phyloP scores from a whole-genome alignment of 2,113 vertebrate genomes.

The Poeciliopsis occidentalis region DNA sequence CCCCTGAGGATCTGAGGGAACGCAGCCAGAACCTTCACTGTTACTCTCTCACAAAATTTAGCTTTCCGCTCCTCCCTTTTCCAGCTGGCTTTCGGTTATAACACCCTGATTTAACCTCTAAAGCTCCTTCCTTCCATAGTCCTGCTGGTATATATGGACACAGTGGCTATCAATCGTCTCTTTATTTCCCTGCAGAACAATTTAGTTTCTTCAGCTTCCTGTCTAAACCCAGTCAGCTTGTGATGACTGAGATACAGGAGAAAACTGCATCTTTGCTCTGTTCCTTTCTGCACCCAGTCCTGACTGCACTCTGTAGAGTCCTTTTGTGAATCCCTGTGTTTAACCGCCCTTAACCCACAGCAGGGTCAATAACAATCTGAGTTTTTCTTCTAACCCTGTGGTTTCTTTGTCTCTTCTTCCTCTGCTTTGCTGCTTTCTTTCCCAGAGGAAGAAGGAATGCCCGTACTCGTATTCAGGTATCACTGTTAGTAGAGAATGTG shows the following conservation, averaged over 20 bases:
- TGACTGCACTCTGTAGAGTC: slow-evolving; percentile 37
- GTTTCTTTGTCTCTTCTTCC: slow-evolving; percentile 85
- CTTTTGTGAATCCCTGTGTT: slow-evolving; percentile 36
- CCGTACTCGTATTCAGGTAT: slow-evolving; percentile 97
- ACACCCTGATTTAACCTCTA: slow-evolving; percentile 69
- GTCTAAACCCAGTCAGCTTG: slow-evolving; percentile 20
- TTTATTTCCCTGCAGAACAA: slow-evolving; percentile 43
- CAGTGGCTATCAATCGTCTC: slow-evolving; percentile 48
- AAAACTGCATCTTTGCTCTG: slow-evolving; percentile 41
- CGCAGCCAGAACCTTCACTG: slow-evolving; percentile 74
- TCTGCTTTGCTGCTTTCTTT: slow-evolving; percentile 87
- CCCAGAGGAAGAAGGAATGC: slow-evolving; percentile 99
- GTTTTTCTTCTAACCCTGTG: slow-evolving; percentile 83
- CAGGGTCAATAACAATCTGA: slow-evolving; percentile 63
- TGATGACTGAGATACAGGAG: slow-evolving; percentile 26
- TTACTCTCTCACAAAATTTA: slow-evolving; percentile 55
- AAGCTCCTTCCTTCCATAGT: slow-evolving; percentile 40
- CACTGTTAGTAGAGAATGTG: slow-evolving; percentile 46
- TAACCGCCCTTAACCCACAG: slow-evolving; percentile 43
- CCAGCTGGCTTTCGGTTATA: slow-evolving; percentile 58
- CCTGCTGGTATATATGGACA: slow-evolving; percentile 42
- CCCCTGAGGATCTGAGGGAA: slow-evolving; percentile 80
- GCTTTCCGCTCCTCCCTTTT: slow-evolving; percentile 56
- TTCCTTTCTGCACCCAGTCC: slow-evolving; percentile 30
- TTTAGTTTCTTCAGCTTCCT: slow-evolving; percentile 38